A percentile compares a stretch with the other conserved stretches of the same genome.
Conservation (phyloP, 2,113 vertebrate species). For the Poeciliopsis retropinna region DNA sequence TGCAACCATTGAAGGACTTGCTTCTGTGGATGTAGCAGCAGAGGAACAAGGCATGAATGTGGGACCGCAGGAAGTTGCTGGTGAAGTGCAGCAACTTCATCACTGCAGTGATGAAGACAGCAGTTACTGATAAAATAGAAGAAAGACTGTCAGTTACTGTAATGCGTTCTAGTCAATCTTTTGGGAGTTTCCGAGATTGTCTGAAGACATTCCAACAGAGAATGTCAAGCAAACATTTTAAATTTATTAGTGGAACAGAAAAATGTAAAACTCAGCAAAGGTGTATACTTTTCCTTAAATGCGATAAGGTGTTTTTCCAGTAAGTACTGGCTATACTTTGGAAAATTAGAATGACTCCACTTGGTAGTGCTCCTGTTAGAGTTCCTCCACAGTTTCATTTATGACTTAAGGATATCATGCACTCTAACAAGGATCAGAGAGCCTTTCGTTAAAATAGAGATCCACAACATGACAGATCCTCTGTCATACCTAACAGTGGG, state of each 20-base stretch:
- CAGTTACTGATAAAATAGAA: slow-evolving; percentile 7
- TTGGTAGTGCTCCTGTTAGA: too few species aligned
- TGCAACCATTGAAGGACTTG: slow-evolving; percentile 15
- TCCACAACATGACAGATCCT: too few species aligned
- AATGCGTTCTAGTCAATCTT: not conserved
- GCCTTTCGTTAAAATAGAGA: too few species aligned
- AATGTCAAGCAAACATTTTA: not conserved
- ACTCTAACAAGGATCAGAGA: too few species aligned
- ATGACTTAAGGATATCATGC: too few species aligned
- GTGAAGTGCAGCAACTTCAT: not conserved
- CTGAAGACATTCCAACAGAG: not conserved
- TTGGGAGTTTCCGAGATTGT: not conserved
- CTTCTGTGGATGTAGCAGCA: slow-evolving; percentile 4
- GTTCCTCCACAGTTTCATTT: too few species aligned
- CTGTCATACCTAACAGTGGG: too few species aligned
- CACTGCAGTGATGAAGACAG: not conserved
- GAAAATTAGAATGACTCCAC: too few species aligned
- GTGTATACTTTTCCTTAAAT: not conserved
- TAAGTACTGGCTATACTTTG: too few species aligned
- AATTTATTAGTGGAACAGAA: too few species aligned
- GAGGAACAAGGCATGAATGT: not conserved
- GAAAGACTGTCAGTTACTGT: not conserved
- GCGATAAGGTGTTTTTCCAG: too few species aligned
- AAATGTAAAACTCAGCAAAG: too few species aligned
- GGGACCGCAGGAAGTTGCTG: not conserved